Evolutionary conservation across 2,888 invertebrate genomes (phyloP).

Genomic region (Atrina japonica): DNA sequence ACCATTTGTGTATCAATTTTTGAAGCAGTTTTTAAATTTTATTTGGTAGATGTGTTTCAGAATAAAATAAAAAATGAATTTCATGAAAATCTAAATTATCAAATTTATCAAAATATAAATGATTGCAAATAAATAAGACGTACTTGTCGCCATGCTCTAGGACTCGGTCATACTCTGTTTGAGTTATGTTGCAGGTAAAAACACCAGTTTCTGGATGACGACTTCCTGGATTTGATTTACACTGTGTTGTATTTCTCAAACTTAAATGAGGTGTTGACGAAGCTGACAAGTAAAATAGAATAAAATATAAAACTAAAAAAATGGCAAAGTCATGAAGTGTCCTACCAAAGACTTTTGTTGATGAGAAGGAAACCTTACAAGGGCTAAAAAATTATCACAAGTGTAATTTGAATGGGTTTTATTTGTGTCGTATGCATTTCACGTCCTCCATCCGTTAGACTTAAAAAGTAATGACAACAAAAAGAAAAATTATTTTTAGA

Average conservation of each 20-base stretch:
- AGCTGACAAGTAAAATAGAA: neutral
- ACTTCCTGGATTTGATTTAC: neutral
- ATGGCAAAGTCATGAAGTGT: too few relatives aligned
- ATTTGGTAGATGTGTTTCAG: neutral
- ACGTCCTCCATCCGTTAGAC: too few relatives aligned
- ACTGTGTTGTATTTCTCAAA: neutral
- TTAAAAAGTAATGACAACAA: too few relatives aligned
- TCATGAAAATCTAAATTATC: neutral
- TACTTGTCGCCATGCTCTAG: slow-evolving; percentile 35
- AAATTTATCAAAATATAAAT: neutral
- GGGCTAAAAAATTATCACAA: too few relatives aligned
- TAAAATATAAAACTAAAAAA: too few relatives aligned
- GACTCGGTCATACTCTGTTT: slow-evolving; percentile 4
- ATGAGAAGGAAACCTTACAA: neutral
- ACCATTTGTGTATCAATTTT: too few relatives aligned
- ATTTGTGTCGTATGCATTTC: too few relatives aligned
- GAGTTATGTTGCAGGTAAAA: slow-evolving; percentile 5
- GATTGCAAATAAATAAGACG: neutral
- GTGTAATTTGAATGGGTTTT: too few relatives aligned
- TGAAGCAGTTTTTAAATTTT: neutral
- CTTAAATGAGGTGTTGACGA: neutral
- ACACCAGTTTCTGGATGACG: neutral
- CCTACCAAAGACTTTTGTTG: too few relatives aligned
- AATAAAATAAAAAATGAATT: neutral
- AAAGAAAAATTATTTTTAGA: too few relatives aligned